Base-by-base conservation (phyloP, 2,797 vertebrate species). In the Moxostoma hubbsi region DNA sequence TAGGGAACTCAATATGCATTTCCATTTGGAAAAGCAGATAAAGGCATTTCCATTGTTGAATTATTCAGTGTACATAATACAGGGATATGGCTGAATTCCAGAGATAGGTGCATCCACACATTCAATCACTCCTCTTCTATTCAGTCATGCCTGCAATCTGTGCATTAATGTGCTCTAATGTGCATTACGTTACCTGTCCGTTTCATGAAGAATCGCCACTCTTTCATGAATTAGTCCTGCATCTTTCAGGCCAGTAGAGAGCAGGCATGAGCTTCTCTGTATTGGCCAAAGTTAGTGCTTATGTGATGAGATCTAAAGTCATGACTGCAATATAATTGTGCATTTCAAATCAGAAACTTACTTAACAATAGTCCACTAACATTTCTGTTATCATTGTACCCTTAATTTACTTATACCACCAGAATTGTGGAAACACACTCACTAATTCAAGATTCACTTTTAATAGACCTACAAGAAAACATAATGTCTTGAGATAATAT, bases 261-360 rank as follows among this genome's bases (percentile, higher is more conserved):
- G 96, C 95, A 96, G 94, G 87, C 94, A 93, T 89, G 95, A 95
- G 95, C 95, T 94, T 93, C 84, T 70, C 81, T 64, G 72, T 85
- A 57, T 77, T 82, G 12, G 67, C 50, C 43, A 69, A 51, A 57
- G 24, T 69, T 73, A 57, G 10, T 47, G 63, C 87, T 87, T 66
- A 18, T 9, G 75, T 51, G 16, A 59, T 49, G 36, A 36, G 36
- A 36, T 4, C 36, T 4, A 78, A 77, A 84, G 64, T 81, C 18
- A 7, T 13, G 74, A 51, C 77, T 81, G 83, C 87, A 57, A 89
- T 84, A 75, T 87, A 81, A 87, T 75, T 72, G 57, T 16, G 68
- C 78, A 57, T 36, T 36, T 36, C 36, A 36, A 4, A 5, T 50
- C 45, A 62, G 11, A 51, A 55, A 36, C 71, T 11, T 12, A 75